These are phyloP conservation scores for Sardinella longiceps DNA, from an alignment of 2,797 vertebrate genomes.

Conservation along the genomic window DNA sequence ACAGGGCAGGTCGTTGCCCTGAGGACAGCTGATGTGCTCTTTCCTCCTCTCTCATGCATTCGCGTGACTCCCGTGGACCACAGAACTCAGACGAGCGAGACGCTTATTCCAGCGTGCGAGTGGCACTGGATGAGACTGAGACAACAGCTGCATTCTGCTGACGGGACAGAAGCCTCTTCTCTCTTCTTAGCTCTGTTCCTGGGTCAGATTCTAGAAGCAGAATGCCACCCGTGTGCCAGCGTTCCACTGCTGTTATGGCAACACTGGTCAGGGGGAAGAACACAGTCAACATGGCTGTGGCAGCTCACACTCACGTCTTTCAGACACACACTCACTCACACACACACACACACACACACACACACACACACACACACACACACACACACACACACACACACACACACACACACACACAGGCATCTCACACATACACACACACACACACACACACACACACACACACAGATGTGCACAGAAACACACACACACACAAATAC, in stretches of 20 bases:
- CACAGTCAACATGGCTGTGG: neutral
- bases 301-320: neutral
- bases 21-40: neutral
- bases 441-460: neutral
- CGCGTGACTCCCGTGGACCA: neutral
- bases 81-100: neutral
- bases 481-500: neutral
- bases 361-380: too few species aligned
- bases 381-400: too few species aligned
- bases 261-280: neutral
- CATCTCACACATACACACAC: neutral
- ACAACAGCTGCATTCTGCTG: slow-evolving; percentile 8
- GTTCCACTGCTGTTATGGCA: neutral
- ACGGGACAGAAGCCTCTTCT: neutral
- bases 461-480: too few species aligned
- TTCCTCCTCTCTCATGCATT: neutral
- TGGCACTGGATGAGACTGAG: neutral
- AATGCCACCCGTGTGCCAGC: neutral
- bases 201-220: slow-evolving; percentile 9
- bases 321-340: neutral
- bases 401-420: too few species aligned
- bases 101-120: neutral
- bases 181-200: neutral
- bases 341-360: too few species aligned
- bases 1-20: too few species aligned